A percentile compares a stretch with the other conserved stretches of the same genome.
phyloP scores from a whole-genome alignment of 1,140 invertebrate genomes.

The Monochamus saltuarius region DNA sequence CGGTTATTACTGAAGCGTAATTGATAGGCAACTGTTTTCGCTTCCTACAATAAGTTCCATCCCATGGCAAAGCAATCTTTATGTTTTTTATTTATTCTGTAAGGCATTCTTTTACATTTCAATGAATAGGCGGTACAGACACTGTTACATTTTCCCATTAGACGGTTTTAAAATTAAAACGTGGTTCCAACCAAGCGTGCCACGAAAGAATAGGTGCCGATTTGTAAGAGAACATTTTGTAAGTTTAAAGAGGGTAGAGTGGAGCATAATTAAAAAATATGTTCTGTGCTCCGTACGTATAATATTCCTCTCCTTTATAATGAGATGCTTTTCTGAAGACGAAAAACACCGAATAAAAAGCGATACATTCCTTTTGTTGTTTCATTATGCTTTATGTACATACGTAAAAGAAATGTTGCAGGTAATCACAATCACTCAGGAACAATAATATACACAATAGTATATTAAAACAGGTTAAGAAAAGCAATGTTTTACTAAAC shows the following conservation, averaged over 20 bases:
- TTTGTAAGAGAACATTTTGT: constrained; percentile 13
- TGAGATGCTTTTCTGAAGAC: too few species aligned
- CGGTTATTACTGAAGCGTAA: constrained; percentile 8
- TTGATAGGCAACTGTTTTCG: constrained; percentile 18
- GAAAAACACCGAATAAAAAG: too few species aligned
- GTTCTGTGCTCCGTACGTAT: not conserved
- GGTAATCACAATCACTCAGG: not conserved
- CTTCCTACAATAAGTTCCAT: constrained; percentile 13
- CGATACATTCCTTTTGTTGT: not conserved
- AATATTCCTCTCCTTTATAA: too few species aligned
- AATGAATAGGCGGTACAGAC: constrained; percentile 19
- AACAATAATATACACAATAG: too few species aligned
- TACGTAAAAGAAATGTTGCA: not conserved
- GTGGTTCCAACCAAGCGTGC: constrained; percentile 13
- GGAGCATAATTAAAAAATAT: constrained; percentile 1
- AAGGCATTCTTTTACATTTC: constrained; percentile 6
- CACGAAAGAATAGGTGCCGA: constrained; percentile 7
- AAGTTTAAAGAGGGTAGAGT: constrained; percentile 10
- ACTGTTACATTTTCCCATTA: constrained; percentile 18
- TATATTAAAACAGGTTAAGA: too few species aligned
- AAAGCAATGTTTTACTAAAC: too few species aligned
- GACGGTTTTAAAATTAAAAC: constrained; percentile 19
- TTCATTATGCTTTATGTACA: not conserved
- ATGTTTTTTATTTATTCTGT: constrained; percentile 18
- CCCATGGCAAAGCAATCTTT: constrained; percentile 14